Evolutionary conservation across 2,888 invertebrate species (phyloP), one percentile per base, ranked within the genome.

Genomic region (Dicroscelio sp.): DNA sequence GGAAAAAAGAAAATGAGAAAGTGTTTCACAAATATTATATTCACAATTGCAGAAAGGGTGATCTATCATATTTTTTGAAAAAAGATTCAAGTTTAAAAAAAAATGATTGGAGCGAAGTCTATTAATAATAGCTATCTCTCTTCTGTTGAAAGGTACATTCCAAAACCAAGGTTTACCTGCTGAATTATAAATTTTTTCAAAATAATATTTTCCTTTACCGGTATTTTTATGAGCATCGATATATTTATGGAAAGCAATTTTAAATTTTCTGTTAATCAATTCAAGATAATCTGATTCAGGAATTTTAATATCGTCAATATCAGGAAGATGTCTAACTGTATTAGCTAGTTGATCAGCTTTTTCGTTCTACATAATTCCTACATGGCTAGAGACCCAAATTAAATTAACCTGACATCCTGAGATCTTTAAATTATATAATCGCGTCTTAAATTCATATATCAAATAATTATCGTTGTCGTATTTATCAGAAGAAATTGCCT

Each of bases 331-430:
- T 55, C 85, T 31, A 31, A 76, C 85, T 17, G 27, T 20, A 23
- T 67, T 71, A 20, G 78, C 79, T 3, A 86, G 20, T 23, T 65
- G 23, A 35, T 86, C 86, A 1, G 63, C 86, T 6, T 23, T 27
- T 27, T 86, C 79, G 31, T 86, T 86, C 0, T 71, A 69, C 2
- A n/a, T 0, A 33, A 86, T 86, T 2, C 48, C 52, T 20, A 30
- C 58, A 27, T 86, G 79, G n/a, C 79, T 86, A 6, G 86, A 73
- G 27, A 79, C 63, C 86, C 86, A 86, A n/a, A 79, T 63, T 2
- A 79, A 30, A 31, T 75, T 25, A 31, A 83, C 12, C 4, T 8
- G 67, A 2, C 2, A 2, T 20, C 23, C 6, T 0, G 10, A 4
- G 10, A 38, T 58, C 0, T 23, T 4, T 8, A 82, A 20, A 30